A percentile compares a stretch with the other conserved stretches of the same genome.
phyloP scores from a whole-genome alignment of 2,888 invertebrate genomes.

The Cancer borealis region DNA sequence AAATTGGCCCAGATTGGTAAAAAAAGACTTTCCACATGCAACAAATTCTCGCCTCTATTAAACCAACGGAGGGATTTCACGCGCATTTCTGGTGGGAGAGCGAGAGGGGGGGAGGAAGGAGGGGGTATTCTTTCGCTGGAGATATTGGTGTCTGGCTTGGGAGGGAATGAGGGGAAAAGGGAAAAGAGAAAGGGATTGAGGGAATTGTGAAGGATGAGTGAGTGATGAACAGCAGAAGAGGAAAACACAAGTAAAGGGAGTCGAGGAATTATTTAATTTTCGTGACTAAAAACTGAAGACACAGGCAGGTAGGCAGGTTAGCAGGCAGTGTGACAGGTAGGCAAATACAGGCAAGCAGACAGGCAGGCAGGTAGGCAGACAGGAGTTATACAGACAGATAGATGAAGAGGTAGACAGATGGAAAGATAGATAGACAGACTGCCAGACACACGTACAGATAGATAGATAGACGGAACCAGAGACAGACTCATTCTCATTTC shows the following conservation, averaged over 20 bases:
- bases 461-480: neutral
- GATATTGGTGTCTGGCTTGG: neutral
- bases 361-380: neutral
- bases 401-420: neutral
- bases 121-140: conserved; percentile 1
- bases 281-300: neutral
- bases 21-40: conserved; percentile 67
- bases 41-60: conserved; percentile 69
- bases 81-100: conserved; percentile 61
- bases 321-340: neutral
- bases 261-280: neutral
- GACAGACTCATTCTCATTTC: conserved; percentile 3
- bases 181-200: neutral
- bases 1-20: conserved; percentile 71
- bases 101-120: conserved; percentile 23
- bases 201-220: neutral
- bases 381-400: neutral
- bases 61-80: conserved; percentile 59
- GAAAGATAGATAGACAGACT: neutral
- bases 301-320: neutral
- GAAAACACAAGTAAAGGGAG: neutral
- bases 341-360: neutral
- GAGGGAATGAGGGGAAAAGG: neutral
- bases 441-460: no score
- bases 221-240: neutral